Percentiles rank a stretch among this genome's conserved stretches.
These are phyloP conservation scores for Empidonax alnorum DNA, from an alignment of 2,113 vertebrate genomes.

Conservation along the genomic window DNA sequence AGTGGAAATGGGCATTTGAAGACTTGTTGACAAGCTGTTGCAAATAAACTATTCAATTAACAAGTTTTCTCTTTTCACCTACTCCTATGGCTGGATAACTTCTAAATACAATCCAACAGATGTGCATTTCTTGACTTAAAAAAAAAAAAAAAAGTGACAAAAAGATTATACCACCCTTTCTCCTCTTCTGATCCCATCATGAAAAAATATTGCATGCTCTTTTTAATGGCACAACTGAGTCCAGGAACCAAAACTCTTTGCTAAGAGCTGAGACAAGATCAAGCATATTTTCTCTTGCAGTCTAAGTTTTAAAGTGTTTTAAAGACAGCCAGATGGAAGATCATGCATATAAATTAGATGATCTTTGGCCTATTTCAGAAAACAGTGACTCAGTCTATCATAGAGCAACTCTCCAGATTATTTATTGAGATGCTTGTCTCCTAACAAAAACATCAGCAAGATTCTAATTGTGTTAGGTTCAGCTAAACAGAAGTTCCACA, in stretches of 20 bases:
- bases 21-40: neutral
- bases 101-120: neutral
- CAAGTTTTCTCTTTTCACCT: neutral
- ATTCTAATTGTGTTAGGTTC: neutral
- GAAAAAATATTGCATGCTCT: neutral
- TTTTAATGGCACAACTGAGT: neutral
- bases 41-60: neutral
- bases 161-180: neutral
- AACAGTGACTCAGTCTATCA: conserved; percentile 3
- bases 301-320: neutral
- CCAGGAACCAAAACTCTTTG: neutral
- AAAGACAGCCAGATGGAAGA: neutral
- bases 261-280: neutral
- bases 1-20: neutral
- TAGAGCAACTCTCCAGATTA: neutral
- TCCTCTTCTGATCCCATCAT: neutral
- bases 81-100: neutral
- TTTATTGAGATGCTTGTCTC: conserved; percentile 2
- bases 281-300: neutral
- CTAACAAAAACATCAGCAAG: neutral
- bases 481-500: neutral
- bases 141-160: neutral
- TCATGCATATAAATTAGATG: conserved; percentile 39
- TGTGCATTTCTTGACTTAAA: neutral
- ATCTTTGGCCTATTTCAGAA: conserved; percentile 32